phyloP scores from a whole-genome alignment of 2,888 invertebrate genomes.

The Thera obeliscata region DNA sequence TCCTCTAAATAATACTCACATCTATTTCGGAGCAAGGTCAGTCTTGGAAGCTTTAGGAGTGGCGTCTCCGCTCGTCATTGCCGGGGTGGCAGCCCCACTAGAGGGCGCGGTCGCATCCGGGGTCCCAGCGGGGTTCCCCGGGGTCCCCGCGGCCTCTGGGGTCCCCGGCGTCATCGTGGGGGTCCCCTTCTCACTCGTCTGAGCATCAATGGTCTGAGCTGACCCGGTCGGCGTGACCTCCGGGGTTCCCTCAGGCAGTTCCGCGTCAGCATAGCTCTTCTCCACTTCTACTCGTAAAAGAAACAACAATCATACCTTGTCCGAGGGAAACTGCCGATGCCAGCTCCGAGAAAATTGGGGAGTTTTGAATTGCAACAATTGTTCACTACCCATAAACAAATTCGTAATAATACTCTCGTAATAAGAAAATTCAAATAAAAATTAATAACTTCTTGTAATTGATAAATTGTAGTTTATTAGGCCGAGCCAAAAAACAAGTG shows the following conservation, averaged over 20 bases:
- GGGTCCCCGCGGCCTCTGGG: background rate
- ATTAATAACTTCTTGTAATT: no score
- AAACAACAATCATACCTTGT: slow-evolving; percentile 37
- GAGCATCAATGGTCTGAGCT: background rate
- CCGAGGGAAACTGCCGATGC: slow-evolving; percentile 6
- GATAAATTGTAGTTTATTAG: no score
- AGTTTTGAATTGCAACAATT: slow-evolving; percentile 58
- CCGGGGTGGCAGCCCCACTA: slow-evolving; percentile 29
- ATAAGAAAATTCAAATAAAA: no score
- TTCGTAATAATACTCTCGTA: background rate
- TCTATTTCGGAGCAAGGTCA: slow-evolving; percentile 33
- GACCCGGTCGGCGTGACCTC: slow-evolving; percentile 4
- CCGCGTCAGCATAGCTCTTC: slow-evolving; percentile 49
- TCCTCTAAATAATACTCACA: slow-evolving; percentile 1
- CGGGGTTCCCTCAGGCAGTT: slow-evolving; percentile 25
- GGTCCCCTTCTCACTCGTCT: slow-evolving; percentile 9
- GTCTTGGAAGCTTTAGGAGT: slow-evolving; percentile 33
- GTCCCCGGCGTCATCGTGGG: slow-evolving; percentile 21
- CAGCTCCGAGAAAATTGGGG: slow-evolving; percentile 53
- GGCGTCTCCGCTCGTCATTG: slow-evolving; percentile 10
- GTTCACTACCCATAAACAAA: slow-evolving; percentile 45
- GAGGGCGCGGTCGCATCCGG: slow-evolving; percentile 26
- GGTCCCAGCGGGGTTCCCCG: slow-evolving; percentile 9
- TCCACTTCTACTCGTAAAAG: slow-evolving; percentile 65
- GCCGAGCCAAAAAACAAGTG: background rate